These are phyloP conservation scores for Clamator glandarius DNA, from an alignment of 2,797 vertebrate genomes.

Conservation along the genomic window DNA sequence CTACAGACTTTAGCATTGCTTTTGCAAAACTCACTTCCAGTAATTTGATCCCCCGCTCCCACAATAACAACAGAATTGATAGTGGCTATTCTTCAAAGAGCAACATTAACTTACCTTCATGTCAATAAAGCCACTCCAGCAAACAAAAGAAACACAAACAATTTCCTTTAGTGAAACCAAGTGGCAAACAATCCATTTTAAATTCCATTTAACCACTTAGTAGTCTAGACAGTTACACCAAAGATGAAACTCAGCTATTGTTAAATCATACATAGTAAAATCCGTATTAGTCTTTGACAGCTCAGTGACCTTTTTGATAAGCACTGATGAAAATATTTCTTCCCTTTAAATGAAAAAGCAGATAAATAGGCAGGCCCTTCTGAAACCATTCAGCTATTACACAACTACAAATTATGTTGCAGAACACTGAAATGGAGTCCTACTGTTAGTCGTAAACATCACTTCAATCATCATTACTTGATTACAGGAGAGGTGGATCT, in stretches of 20 bases:
- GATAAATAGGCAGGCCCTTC: neutral
- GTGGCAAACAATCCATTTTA: neutral
- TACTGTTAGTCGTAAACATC: neutral
- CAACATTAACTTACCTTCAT: neutral
- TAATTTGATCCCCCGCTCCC: neutral
- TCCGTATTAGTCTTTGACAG: neutral
- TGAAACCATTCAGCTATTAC: neutral
- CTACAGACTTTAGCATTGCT: neutral
- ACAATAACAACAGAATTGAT: neutral
- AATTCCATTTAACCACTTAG: neutral
- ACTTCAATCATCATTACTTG: slow-evolving; percentile 74
- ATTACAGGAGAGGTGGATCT: slow-evolving; percentile 69
- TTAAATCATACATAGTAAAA: neutral
- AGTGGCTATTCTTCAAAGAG: neutral
- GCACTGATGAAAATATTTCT: neutral
- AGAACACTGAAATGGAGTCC: neutral
- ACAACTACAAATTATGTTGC: neutral
- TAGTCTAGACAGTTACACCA: neutral
- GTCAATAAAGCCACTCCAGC: neutral
- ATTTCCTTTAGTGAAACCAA: slow-evolving; percentile 24
- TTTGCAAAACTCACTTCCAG: neutral
- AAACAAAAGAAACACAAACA: neutral
- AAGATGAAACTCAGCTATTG: neutral
- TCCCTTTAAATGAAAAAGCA: neutral
- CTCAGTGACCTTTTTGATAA: neutral